Percentiles rank a stretch among this genome's conserved stretches.
phyloP scores from a whole-genome alignment of 2,113 vertebrate genomes.

The Rhodinocichla rosea region DNA sequence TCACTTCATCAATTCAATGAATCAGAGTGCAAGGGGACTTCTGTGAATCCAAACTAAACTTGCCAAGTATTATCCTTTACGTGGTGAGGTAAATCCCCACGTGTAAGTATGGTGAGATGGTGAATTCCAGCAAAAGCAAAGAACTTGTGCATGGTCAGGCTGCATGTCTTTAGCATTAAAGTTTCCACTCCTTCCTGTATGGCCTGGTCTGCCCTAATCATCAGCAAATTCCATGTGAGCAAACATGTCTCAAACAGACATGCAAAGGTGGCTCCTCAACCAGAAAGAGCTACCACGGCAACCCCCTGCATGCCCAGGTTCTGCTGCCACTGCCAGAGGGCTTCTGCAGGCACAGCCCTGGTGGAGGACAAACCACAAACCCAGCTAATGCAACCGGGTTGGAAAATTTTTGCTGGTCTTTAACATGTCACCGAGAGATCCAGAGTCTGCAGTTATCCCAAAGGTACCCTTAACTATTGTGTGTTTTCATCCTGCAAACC shows the following conservation, averaged over 20 bases:
- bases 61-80: background rate
- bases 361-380: background rate
- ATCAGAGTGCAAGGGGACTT: background rate
- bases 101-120: background rate
- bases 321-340: background rate
- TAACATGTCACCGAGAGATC: background rate
- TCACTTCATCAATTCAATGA: background rate
- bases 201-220: background rate
- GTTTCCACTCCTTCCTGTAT: background rate
- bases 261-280: background rate
- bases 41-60: background rate
- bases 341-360: background rate
- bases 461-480: background rate
- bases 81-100: background rate
- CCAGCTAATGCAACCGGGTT: rapidly evolving
- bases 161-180: background rate
- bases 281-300: background rate
- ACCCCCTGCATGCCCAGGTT: background rate
- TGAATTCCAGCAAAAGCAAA: background rate
- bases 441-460: background rate
- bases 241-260: background rate
- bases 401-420: background rate
- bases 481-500: background rate
- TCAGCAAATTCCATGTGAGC: background rate
- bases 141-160: background rate